A percentile compares a stretch with the other conserved stretches of the same genome.
Conservation (phyloP, 2,888 invertebrate genomes). For the Coleophora flavipennella region DNA sequence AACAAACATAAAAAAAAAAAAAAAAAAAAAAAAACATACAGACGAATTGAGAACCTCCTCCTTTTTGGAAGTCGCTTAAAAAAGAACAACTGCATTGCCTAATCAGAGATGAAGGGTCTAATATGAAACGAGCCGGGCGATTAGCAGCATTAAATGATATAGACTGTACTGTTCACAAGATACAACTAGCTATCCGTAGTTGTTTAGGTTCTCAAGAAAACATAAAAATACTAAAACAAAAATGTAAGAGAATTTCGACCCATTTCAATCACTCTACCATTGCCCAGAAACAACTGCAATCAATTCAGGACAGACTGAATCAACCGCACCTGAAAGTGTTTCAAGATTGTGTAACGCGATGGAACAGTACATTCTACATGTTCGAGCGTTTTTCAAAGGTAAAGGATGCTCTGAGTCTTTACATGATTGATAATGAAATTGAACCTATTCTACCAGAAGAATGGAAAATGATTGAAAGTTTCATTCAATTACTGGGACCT, state of each 20-base stretch:
- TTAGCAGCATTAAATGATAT: conserved; percentile 14
- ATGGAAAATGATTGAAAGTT: background rate
- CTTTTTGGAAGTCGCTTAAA: too few species aligned
- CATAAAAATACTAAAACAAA: conserved; percentile 17
- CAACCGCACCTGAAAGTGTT: conserved; percentile 19
- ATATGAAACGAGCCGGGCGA: conserved; percentile 19
- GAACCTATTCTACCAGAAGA: background rate
- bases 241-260: conserved; percentile 19
- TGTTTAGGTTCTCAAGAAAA: conserved; percentile 17
- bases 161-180: conserved; percentile 19
- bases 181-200: conserved; percentile 18
- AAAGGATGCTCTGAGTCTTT: conserved; percentile 18
- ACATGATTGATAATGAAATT: conserved; percentile 12
- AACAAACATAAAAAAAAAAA: too few species aligned
- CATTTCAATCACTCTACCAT: conserved; percentile 25
- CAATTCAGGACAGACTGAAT: conserved; percentile 19
- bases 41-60: too few species aligned
- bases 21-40: too few species aligned
- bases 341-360: conserved; percentile 22
- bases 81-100: too few species aligned
- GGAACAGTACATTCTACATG: conserved; percentile 24
- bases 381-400: conserved; percentile 19
- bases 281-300: conserved; percentile 21
- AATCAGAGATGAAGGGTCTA: conserved; percentile 22
- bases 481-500: background rate